Conservation (phyloP, 1,140 invertebrate genomes). For the Eubasilissa regina region DNA sequence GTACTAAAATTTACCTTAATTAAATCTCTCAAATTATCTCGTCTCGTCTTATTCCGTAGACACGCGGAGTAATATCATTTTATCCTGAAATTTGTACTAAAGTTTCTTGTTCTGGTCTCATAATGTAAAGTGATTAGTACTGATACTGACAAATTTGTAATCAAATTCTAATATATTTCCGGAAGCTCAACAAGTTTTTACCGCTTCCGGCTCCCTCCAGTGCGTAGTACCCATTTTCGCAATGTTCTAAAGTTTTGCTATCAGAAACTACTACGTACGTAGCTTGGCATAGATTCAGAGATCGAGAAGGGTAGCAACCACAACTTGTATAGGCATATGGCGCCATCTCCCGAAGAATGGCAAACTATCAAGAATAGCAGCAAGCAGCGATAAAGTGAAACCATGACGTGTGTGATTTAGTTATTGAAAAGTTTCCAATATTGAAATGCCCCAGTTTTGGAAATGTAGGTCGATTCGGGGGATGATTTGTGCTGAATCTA, state of each 20-base stretch:
- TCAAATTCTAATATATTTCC: neutral
- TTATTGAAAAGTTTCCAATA: slow-evolving; percentile 11
- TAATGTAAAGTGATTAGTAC: neutral
- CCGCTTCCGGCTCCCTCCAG: slow-evolving; percentile 2
- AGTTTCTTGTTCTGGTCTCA: neutral
- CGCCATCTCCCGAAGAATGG: neutral
- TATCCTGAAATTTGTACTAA: neutral
- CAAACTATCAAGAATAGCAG: slow-evolving; percentile 7
- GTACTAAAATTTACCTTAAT: neutral
- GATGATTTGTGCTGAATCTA: too few species aligned
- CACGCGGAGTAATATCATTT: too few species aligned
- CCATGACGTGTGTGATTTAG: slow-evolving; percentile 11
- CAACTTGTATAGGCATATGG: neutral
- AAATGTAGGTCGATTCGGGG: too few species aligned
- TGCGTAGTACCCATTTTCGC: neutral
- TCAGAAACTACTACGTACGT: slow-evolving; percentile 3
- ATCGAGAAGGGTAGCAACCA: slow-evolving; percentile 2
- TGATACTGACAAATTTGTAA: neutral
- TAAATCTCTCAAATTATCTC: neutral
- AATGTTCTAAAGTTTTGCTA: slow-evolving; percentile 12
- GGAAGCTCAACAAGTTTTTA: slow-evolving; percentile 28
- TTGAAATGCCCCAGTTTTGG: neutral
- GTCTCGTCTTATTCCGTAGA: too few species aligned
- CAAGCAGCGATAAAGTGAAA: slow-evolving; percentile 4
- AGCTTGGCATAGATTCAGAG: neutral